Conservation (phyloP, 2,797 vertebrate species). For the Centroberyx gerrardi region DNA sequence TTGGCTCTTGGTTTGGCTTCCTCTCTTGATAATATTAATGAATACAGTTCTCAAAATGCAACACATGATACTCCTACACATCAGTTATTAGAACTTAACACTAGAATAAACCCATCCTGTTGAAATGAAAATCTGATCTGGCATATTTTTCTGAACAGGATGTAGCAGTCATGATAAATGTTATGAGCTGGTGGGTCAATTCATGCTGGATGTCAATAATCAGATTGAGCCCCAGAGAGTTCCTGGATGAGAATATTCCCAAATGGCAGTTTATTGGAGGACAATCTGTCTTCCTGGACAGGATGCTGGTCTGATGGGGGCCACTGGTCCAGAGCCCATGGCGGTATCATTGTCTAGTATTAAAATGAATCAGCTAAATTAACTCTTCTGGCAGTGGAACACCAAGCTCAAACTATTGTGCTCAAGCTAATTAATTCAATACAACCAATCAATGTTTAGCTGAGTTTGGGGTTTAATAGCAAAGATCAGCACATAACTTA, state of each 20-base stretch:
- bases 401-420: slow-evolving; percentile 41
- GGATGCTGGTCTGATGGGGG: slow-evolving; percentile 45
- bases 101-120: slow-evolving; percentile 61
- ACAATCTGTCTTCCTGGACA: slow-evolving; percentile 58
- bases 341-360: slow-evolving; percentile 52
- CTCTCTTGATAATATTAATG: slow-evolving; percentile 81
- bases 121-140: slow-evolving; percentile 73
- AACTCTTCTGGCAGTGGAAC: slow-evolving; percentile 59
- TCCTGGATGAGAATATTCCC: slow-evolving; percentile 57
- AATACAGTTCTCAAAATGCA: slow-evolving; percentile 67
- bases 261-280: slow-evolving; percentile 39
- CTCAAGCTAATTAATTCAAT: slow-evolving; percentile 71
- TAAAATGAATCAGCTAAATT: slow-evolving; percentile 75
- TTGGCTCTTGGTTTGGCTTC: slow-evolving; percentile 72
- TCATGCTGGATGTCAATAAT: slow-evolving; percentile 67
- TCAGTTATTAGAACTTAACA: slow-evolving; percentile 66
- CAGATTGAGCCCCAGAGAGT: slow-evolving; percentile 52
- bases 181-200: slow-evolving; percentile 61
- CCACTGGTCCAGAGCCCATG: slow-evolving; percentile 53
- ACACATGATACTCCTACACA: slow-evolving; percentile 62
- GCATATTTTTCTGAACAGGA: slow-evolving; percentile 62
- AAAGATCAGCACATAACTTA: slow-evolving; percentile 65
- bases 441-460: slow-evolving; percentile 72
- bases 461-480: slow-evolving; percentile 51
- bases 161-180: slow-evolving; percentile 56